Evolutionary conservation across 2,797 vertebrate species (phyloP), one percentile per base, ranked within the genome.

Genomic region (Choloepus didactylus): DNA sequence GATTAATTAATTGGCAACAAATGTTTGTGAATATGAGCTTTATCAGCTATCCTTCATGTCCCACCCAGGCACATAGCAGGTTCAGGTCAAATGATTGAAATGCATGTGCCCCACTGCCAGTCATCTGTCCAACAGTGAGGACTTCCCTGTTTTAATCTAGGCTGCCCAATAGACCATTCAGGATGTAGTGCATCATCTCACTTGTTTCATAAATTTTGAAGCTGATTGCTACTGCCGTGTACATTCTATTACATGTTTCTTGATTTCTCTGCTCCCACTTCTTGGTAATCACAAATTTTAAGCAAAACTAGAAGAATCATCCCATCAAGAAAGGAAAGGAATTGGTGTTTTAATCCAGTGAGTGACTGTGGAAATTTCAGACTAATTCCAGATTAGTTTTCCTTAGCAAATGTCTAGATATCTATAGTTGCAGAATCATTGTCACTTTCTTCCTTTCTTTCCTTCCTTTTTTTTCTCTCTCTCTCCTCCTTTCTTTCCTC

Each of bases 221-320:
- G 31, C 38, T 66, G 9, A 8, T 35, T 12, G 7, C 54, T 69
- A 18, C 12, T 41, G 0, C 79, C 54, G 1, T 59, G 23, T 83
- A 59, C 56, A 31, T 64, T 81, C 73, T n/a, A 19, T 73, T 86
- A 9, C 12, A 31, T 64, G 29, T 73, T 64, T 23, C 49, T 89
- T 70, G 19, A 56, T 59, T 96, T 59, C 75, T 93, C 38, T 62
- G 38, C 31, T 51, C 19, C 11, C 56, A 2, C 41, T 5, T 46
- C 38, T 79, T 54, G 18, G 62, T 82, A 60, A 82, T 67, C 31
- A 76, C n/a, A 76, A 62, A 93, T 85, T 6, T 93, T 93, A 56
- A 64, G 56, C 49, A 86, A 91, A 56, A n/a, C 64, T 23, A 29
- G 2, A 88, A 72, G 59, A 82, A n/a, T 35, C 5, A 73, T 38